Evolutionary conservation across 2,888 invertebrate species (phyloP).

Genomic region (Dusona sp.): DNA sequence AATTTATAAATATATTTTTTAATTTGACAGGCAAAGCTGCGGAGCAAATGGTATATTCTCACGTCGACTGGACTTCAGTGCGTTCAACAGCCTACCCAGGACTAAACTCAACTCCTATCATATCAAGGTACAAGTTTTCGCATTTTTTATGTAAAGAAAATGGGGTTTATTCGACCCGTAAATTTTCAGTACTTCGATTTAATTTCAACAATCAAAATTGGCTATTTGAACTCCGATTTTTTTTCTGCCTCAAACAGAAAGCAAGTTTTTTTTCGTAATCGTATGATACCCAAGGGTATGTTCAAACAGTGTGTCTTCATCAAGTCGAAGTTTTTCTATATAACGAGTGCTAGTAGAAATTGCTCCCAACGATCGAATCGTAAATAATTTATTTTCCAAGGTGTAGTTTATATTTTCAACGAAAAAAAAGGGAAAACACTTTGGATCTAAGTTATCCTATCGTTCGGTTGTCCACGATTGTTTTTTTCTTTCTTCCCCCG

Average conservation of each 20-base stretch:
- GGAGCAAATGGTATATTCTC: constrained; percentile 97
- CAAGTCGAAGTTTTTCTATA: background rate
- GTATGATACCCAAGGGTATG: background rate
- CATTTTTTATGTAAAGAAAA: background rate
- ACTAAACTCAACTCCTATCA: constrained; percentile 99
- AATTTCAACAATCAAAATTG: too few species aligned
- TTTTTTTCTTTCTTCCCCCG: constrained; percentile 37
- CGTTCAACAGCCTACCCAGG: constrained; percentile 96
- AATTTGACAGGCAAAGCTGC: constrained; percentile 91
- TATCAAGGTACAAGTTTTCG: constrained; percentile 92
- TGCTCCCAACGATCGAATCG: background rate
- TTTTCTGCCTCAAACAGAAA: background rate
- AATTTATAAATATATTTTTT: constrained; percentile 35
- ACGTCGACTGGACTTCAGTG: constrained; percentile 96
- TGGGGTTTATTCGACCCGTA: background rate
- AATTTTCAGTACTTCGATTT: background rate
- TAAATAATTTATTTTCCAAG: constrained; percentile 3
- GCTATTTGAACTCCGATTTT: too few species aligned
- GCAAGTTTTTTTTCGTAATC: background rate
- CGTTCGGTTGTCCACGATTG: constrained; percentile 26
- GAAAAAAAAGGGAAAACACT: background rate
- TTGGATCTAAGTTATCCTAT: constrained; percentile 1
- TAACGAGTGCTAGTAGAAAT: background rate
- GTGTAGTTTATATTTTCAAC: background rate
- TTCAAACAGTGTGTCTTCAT: background rate